Evolutionary conservation across 2,888 invertebrate genomes (phyloP).

Genomic region (Sipha maydis): DNA sequence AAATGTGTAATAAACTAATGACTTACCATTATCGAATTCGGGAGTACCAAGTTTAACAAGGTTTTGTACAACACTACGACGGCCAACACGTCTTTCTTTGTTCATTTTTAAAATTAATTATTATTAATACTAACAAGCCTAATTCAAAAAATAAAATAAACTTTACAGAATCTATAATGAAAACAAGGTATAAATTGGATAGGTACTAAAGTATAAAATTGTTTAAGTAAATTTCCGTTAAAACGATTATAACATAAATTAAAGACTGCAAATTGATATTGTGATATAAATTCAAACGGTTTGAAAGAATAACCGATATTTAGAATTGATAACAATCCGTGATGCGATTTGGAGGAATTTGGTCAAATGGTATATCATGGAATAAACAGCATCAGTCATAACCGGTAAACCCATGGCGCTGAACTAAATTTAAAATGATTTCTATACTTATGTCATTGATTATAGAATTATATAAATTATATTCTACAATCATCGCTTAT

Average conservation of each 20-base stretch:
- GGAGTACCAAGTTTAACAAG: constrained; percentile 45
- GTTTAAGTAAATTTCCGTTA: too few relatives aligned
- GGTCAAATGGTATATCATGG: background rate
- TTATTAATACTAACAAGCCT: background rate
- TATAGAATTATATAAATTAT: too few relatives aligned
- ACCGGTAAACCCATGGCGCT: too few relatives aligned
- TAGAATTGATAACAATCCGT: background rate
- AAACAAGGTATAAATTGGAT: too few relatives aligned
- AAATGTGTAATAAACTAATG: background rate
- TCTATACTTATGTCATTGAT: too few relatives aligned
- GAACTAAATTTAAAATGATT: too few relatives aligned
- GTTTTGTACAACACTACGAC: constrained; percentile 48
- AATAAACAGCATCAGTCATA: background rate
- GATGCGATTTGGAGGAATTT: background rate
- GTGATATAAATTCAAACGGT: background rate
- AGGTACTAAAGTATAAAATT: too few relatives aligned
- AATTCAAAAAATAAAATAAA: background rate
- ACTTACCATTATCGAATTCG: constrained; percentile 43
- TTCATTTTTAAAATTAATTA: constrained; percentile 29
- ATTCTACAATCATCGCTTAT: too few relatives aligned
- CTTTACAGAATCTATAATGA: background rate
- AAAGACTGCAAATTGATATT: too few relatives aligned
- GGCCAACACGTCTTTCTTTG: constrained; percentile 47
- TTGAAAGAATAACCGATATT: background rate
- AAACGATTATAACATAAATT: too few relatives aligned